Conservation (phyloP, 1,140 invertebrate genomes). For the Homalodisca vitripennis region DNA sequence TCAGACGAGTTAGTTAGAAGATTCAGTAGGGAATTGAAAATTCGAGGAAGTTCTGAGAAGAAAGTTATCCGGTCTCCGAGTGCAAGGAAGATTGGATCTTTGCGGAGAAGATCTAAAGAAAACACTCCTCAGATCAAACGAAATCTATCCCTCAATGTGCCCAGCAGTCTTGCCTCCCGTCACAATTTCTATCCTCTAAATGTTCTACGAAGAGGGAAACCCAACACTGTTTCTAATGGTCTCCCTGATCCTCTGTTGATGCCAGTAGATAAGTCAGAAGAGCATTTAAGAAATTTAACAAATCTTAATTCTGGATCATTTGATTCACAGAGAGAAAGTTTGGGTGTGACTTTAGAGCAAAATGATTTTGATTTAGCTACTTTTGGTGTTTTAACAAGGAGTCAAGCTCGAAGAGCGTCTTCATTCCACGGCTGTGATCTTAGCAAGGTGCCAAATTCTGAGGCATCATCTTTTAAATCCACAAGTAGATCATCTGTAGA, state of each 20-base stretch:
- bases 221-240: conserved; percentile 44
- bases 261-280: background rate
- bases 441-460: background rate
- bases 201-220: conserved; percentile 43
- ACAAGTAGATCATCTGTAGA: background rate
- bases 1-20: conserved; percentile 68
- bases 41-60: conserved; percentile 62
- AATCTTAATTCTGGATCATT: background rate
- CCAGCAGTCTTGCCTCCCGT: conserved; percentile 14
- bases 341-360: conserved; percentile 7
- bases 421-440: conserved; percentile 47
- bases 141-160: conserved; percentile 46
- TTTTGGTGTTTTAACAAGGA: conserved; percentile 29
- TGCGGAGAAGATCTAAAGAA: conserved; percentile 65
- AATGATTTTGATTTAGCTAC: background rate
- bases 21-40: conserved; percentile 70
- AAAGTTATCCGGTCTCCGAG: conserved; percentile 76
- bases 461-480: background rate
- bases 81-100: conserved; percentile 72
- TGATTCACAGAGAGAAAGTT: conserved; percentile 3
- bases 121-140: conserved; percentile 43
- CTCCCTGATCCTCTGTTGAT: conserved; percentile 38
- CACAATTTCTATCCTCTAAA: conserved; percentile 3
- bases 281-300: background rate
- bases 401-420: conserved; percentile 44